Percentiles rank a stretch among this genome's conserved stretches.
Conservation (phyloP, 2,113 vertebrate genomes). For the Elaphurus davidianus region DNA sequence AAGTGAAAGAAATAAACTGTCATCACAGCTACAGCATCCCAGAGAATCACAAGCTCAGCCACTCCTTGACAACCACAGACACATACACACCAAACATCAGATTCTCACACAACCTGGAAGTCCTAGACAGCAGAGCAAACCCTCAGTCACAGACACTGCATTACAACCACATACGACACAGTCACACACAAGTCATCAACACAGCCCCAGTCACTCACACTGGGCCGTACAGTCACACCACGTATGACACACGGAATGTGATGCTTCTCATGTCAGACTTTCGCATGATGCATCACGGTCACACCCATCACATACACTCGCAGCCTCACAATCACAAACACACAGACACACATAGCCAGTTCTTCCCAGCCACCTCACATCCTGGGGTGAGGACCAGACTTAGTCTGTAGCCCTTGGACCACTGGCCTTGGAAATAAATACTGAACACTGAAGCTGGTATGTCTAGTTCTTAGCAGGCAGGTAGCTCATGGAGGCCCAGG, state of each 20-base stretch:
- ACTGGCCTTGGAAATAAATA: slow-evolving; percentile 20
- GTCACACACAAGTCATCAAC: background rate
- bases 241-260: background rate
- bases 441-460: background rate
- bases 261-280: rapidly evolving
- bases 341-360: background rate
- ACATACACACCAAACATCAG: background rate
- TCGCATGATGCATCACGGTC: rapidly evolving
- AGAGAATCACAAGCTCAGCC: background rate
- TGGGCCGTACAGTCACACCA: background rate
- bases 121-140: background rate
- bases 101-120: background rate
- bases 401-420: background rate
- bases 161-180: background rate
- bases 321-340: background rate
- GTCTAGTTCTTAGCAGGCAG: background rate
- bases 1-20: background rate
- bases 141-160: background rate
- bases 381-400: background rate
- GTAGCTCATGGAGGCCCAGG: background rate
- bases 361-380: background rate
- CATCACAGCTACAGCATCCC: background rate
- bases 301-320: background rate
- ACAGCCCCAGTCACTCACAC: too few relatives aligned
- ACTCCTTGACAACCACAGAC: background rate